Conservation (phyloP, 1,140 invertebrate genomes). For the Dysdera silvatica region DNA sequence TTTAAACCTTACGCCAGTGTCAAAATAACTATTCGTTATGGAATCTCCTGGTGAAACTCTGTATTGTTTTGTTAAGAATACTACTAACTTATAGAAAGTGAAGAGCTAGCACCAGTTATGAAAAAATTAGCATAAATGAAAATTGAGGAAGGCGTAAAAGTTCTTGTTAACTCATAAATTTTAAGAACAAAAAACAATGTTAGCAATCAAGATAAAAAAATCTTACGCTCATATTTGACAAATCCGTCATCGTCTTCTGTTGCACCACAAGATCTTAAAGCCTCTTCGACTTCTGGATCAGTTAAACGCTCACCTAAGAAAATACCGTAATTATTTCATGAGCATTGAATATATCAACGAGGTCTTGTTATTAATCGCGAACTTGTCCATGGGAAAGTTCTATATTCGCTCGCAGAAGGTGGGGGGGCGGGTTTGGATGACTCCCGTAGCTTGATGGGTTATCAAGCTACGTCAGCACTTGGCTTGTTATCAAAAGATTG, state of each 20-base stretch:
- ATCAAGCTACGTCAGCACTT: no score
- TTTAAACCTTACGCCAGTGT: no score
- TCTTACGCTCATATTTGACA: slow-evolving; percentile 88
- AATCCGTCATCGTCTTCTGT: slow-evolving; percentile 88
- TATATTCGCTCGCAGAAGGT: no score
- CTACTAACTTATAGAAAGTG: not conserved
- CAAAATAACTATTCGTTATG: no score
- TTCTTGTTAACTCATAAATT: not conserved
- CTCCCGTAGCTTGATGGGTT: no score
- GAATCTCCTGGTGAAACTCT: no score
- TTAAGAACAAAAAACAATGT: not conserved
- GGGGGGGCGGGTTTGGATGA: no score
- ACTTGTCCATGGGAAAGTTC: no score
- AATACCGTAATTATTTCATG: no score
- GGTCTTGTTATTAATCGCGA: no score
- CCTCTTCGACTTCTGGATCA: slow-evolving; percentile 68
- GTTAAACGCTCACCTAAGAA: slow-evolving; percentile 61
- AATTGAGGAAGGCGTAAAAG: not conserved
- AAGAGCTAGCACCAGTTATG: not conserved
- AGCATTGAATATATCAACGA: no score
- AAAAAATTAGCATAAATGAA: not conserved
- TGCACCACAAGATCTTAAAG: slow-evolving; percentile 79
- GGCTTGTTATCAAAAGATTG: no score
- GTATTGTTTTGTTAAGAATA: not conserved
- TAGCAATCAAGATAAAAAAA: slow-evolving; percentile 22